Evolutionary conservation across 2,888 invertebrate species (phyloP).

Genomic region (Trachelus stipa): DNA sequence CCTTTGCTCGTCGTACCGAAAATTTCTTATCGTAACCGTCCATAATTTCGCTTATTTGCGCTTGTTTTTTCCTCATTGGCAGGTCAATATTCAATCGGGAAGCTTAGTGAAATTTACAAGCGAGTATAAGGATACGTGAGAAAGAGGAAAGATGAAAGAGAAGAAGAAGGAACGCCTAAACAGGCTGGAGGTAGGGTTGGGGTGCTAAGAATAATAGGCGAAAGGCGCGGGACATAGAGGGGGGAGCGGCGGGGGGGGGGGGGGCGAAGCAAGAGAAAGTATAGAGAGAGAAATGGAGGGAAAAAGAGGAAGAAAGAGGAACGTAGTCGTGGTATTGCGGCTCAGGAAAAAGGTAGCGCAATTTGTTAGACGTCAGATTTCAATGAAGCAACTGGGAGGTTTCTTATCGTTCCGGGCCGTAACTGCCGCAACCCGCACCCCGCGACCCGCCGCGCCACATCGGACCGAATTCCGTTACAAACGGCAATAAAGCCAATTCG

Average conservation of each 20-base stretch:
- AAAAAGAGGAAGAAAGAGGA: conserved; percentile 4
- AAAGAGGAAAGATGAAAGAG: no score
- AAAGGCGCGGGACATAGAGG: background rate
- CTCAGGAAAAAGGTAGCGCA: conserved; percentile 26
- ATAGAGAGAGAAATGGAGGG: background rate
- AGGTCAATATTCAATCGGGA: background rate
- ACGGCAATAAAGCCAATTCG: conserved; percentile 39
- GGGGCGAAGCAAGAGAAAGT: background rate
- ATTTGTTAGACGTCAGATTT: conserved; percentile 52
- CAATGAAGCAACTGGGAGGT: conserved; percentile 42
- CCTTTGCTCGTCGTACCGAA: background rate
- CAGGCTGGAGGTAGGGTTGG: background rate
- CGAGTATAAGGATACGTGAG: no score
- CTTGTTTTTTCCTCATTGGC: background rate
- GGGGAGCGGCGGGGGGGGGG: no score
- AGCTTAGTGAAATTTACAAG: background rate
- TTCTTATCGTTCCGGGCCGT: conserved; percentile 38
- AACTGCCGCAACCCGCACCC: conserved; percentile 25
- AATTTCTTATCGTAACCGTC: background rate
- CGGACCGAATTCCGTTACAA: conserved; percentile 19
- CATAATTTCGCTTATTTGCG: background rate
- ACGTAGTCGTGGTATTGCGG: background rate
- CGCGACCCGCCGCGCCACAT: background rate
- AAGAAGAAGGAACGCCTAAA: background rate
- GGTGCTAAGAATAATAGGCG: background rate